phyloP scores from a whole-genome alignment of 2,888 invertebrate species.

The Seladonia tumulorum region DNA sequence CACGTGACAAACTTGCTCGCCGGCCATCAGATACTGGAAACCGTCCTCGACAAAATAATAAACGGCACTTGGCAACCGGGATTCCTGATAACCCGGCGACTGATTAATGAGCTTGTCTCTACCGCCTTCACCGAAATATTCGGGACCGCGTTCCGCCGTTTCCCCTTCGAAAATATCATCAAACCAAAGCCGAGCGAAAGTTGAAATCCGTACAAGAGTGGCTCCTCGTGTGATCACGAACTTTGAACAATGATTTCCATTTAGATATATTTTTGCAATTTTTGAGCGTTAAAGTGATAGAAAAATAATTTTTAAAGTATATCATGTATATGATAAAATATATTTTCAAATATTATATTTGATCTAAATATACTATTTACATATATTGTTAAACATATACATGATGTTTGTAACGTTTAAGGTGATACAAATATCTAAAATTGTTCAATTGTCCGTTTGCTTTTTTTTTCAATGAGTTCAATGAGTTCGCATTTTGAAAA shows the following conservation, averaged over 20 bases:
- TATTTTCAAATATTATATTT: too few species aligned
- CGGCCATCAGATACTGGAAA: constrained; percentile 88
- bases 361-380: too few species aligned
- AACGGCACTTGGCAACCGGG: constrained; percentile 93
- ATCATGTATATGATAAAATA: too few species aligned
- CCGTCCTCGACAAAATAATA: constrained; percentile 90
- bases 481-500: too few species aligned
- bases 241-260: neutral
- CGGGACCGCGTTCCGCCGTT: constrained; percentile 90
- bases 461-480: too few species aligned
- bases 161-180: constrained; percentile 89
- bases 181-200: constrained; percentile 71
- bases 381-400: too few species aligned
- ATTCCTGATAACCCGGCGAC: constrained; percentile 89
- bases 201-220: neutral
- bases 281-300: neutral
- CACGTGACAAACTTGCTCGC: constrained; percentile 91
- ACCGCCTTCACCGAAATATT: constrained; percentile 94
- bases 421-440: too few species aligned
- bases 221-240: neutral
- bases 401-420: too few species aligned
- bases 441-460: too few species aligned
- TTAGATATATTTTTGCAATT: too few species aligned
- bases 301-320: neutral
- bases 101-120: constrained; percentile 93